Base-by-base conservation (phyloP, 23 tunicate species). In the Halocynthia roretzi region DNA sequence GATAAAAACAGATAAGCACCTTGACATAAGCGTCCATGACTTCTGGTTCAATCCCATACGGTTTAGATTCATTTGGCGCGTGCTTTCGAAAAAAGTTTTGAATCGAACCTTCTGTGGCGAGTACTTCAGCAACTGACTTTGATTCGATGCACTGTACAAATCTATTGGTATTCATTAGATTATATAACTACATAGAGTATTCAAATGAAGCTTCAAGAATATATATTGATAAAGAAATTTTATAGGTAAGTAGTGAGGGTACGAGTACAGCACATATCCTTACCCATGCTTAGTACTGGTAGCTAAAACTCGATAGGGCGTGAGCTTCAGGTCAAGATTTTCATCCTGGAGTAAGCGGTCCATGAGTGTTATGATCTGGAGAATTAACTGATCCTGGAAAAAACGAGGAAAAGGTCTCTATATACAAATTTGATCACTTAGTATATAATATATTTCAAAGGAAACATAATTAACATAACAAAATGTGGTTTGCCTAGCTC, bases 311-410 rank as follows among this genome's bases (percentile, higher is more conserved):
- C 79, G 82, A 86, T 96, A 96, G 8, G 99, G 97, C 11, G 93
- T 85, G 53, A 96, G 65, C 77, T 87, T 89, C 66, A 96, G 68
- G 61, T 96, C 99, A 8, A 96, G 88, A 72, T 96, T 96, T 80
- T 89, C 99, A 51, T 96, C 70, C 55, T 85, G 93, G 18, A 96
- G 86, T 8, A 96, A 77, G 44, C 89, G 80, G 81, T 96, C 91
- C 99, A 96, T 96, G 14, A 96, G 77, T 6, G 93, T 81, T 40
- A 96, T 96, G 52, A 96, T 96, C 70, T 96, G 99, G 15, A 96
- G 81, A 62, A 96, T 72, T n/a, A 96, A 72, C 68, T 96, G 99
- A 84, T 96, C 99, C 84, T 88, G 80, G 8, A 57, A 21, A 68
- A 50, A 62, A 48, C 8, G 48, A 54, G 51, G 48, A 50, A 15